Evolutionary conservation across 2,797 vertebrate species (phyloP).

Genomic region (Sebastes oblongus): DNA sequence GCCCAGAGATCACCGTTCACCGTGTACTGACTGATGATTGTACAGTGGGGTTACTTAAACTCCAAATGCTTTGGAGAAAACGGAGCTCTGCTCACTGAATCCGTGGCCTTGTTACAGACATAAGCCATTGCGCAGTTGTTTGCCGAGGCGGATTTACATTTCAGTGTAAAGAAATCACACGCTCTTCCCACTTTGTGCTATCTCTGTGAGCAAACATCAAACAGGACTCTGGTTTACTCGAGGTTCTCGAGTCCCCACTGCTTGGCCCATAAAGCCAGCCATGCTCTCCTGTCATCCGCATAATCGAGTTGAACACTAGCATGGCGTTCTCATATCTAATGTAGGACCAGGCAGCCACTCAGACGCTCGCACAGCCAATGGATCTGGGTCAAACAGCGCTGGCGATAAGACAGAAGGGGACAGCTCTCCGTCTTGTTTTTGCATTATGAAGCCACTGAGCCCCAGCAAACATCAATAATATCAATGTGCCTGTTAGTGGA

Average conservation of each 20-base stretch:
- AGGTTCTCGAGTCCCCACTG: background rate
- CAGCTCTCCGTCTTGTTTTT: background rate
- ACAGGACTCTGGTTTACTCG: conserved; percentile 2
- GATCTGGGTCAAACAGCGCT: conserved; percentile 66
- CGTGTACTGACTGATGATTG: background rate
- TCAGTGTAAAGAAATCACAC: conserved; percentile 3
- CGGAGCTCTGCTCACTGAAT: background rate
- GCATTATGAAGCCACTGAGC: background rate
- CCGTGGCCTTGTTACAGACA: background rate
- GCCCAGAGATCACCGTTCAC: background rate
- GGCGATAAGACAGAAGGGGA: background rate
- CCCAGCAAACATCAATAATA: conserved; percentile 9
- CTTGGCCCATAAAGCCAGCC: conserved; percentile 30
- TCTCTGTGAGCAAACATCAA: conserved; percentile 32
- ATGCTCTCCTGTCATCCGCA: conserved; percentile 36
- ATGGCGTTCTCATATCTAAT: conserved; percentile 53
- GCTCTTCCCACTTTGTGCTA: background rate
- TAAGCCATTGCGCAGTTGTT: background rate
- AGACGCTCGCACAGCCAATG: conserved; percentile 14
- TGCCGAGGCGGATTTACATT: conserved; percentile 22
- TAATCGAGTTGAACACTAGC: conserved; percentile 62
- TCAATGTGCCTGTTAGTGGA: conserved; percentile 5
- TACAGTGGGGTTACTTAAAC: background rate
- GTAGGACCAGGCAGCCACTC: conserved; percentile 37
- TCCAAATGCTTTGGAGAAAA: background rate